Evolutionary conservation across 2,797 vertebrate genomes (phyloP).

Genomic region (Enteromius fasciolatus): DNA sequence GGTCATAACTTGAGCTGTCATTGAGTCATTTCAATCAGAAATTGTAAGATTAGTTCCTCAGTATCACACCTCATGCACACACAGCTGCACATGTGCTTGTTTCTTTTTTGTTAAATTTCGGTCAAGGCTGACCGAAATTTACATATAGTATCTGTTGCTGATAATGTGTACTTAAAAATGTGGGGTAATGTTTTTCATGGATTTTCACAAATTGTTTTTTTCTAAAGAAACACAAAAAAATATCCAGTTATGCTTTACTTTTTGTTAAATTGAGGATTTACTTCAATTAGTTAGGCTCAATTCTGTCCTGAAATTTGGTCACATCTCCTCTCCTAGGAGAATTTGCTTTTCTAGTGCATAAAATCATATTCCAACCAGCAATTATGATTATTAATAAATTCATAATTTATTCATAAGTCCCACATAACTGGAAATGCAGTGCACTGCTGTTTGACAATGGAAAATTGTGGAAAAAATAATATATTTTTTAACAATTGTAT

Average conservation of each 20-base stretch:
- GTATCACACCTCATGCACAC: neutral
- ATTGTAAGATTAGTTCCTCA: neutral
- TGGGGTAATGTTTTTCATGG: neutral
- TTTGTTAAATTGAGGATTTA: neutral
- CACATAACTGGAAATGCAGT: neutral
- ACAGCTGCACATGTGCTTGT: constrained; percentile 20
- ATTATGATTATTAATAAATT: neutral
- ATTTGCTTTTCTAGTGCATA: neutral
- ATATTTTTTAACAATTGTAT: neutral
- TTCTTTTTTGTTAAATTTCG: neutral
- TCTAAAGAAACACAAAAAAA: neutral
- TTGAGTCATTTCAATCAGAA: constrained; percentile 1
- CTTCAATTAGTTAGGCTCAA: neutral
- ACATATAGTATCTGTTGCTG: neutral
- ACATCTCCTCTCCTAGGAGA: neutral
- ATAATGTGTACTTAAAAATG: neutral
- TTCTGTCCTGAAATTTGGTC: neutral
- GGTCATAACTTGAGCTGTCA: neutral
- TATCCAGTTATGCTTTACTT: neutral
- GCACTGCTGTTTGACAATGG: neutral
- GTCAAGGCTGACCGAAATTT: neutral
- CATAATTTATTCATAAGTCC: neutral
- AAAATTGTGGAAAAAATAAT: neutral
- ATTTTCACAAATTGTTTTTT: neutral
- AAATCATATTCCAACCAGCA: neutral